Conservation (phyloP, 2,113 vertebrate genomes). For the Eulacestoma nigropectus region DNA sequence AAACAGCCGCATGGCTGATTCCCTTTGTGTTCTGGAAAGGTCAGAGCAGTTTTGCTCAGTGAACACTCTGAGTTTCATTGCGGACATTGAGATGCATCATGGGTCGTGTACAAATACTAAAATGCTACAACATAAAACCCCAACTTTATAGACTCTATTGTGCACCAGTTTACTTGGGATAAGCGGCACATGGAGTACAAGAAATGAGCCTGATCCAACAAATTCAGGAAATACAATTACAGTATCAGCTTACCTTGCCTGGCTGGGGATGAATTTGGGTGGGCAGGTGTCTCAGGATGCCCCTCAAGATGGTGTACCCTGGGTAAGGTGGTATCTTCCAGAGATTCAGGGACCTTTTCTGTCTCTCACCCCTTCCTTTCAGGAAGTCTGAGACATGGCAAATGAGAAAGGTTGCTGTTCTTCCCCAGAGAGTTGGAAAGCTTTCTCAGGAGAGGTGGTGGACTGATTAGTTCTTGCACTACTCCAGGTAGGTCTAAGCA, state of each 20-base stretch:
- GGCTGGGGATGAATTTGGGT: not conserved
- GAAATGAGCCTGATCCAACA: not conserved
- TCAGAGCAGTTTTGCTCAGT: not conserved
- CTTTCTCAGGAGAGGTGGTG: not conserved
- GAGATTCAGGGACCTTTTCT: not conserved
- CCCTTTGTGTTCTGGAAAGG: not conserved
- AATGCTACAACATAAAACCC: not conserved
- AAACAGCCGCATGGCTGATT: not conserved
- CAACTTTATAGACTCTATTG: not conserved
- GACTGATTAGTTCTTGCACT: not conserved
- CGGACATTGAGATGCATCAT: not conserved
- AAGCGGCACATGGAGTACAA: not conserved
- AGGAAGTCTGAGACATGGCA: not conserved
- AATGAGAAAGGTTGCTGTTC: not conserved
- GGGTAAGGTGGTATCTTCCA: not conserved
- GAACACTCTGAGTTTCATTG: not conserved
- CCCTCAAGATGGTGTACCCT: fast-evolving
- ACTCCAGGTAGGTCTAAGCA: fast-evolving
- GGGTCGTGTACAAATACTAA: not conserved
- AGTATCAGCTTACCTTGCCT: not conserved
- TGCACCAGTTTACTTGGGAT: not conserved
- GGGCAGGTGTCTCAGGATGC: not conserved
- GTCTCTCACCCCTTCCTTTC: not conserved
- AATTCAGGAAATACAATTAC: not conserved
- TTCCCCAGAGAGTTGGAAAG: not conserved